Percentiles rank a stretch among this genome's conserved stretches.
Evolutionary conservation across 2,797 vertebrate genomes (phyloP).

Genomic region (Spheniscus humboldti): DNA sequence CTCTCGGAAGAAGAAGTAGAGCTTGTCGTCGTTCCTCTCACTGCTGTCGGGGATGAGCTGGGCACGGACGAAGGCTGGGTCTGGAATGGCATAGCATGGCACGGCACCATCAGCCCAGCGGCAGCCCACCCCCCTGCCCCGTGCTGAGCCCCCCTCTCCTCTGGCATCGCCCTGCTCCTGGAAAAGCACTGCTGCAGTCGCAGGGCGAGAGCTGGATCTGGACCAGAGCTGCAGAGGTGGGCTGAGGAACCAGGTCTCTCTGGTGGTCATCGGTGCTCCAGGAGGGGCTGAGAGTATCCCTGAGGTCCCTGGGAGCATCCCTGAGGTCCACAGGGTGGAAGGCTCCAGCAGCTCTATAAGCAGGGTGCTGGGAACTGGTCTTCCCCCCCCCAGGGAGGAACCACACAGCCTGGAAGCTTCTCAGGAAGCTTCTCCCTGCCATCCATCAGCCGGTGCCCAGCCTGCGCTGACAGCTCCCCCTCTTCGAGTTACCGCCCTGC

Average conservation of each 20-base stretch:
- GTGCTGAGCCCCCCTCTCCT: neutral
- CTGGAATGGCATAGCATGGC: constrained; percentile 62
- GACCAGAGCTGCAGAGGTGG: neutral
- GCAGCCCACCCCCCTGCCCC: neutral
- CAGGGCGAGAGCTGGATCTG: neutral
- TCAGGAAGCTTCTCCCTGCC: constrained; percentile 41
- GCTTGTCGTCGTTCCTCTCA: constrained; percentile 94
- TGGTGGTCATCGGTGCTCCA: neutral
- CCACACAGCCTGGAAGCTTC: neutral
- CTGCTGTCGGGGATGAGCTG: constrained; percentile 97
- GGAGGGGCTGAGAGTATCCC: neutral
- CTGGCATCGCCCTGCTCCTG: neutral
- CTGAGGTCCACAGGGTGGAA: neutral
- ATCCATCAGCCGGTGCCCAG: constrained; percentile 34
- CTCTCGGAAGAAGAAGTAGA: constrained; percentile 98
- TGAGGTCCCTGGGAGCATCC: neutral
- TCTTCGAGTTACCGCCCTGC: constrained; percentile 41
- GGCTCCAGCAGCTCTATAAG: neutral
- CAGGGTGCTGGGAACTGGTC: neutral
- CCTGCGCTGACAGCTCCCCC: constrained; percentile 30
- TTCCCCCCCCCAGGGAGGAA: neutral
- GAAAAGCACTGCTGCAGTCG: neutral
- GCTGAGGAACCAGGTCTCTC: neutral
- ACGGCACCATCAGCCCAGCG: neutral
- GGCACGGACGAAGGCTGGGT: constrained; percentile 91